phyloP scores from a whole-genome alignment of 2,888 invertebrate species.

The Proisotoma minuta region DNA sequence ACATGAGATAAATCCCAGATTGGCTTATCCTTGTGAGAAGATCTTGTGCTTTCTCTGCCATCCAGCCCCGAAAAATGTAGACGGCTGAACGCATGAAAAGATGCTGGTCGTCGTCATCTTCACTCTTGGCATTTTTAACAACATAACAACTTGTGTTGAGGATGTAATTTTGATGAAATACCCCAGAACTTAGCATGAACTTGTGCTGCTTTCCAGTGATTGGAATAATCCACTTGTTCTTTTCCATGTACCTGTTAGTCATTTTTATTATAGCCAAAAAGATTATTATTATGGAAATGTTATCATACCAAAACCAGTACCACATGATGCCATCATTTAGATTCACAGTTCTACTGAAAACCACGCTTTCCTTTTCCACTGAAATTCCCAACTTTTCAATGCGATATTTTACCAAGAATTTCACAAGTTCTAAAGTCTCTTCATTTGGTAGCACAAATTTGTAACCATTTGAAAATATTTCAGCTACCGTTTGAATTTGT shows the following conservation, averaged over 20 bases:
- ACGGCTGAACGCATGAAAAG: neutral
- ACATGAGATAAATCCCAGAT: neutral
- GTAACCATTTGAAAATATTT: neutral
- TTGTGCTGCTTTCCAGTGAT: neutral
- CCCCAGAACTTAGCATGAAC: neutral
- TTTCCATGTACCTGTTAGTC: neutral
- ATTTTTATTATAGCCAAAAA: too few relatives aligned
- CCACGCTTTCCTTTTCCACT: neutral
- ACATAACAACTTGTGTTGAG: neutral
- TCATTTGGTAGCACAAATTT: neutral
- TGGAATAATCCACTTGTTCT: slow-evolving; percentile 6
- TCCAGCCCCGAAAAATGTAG: slow-evolving; percentile 2
- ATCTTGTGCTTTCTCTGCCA: slow-evolving; percentile 2
- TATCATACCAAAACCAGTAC: slow-evolving; percentile 1
- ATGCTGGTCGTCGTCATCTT: slow-evolving; percentile 16
- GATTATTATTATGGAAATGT: too few relatives aligned
- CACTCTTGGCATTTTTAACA: neutral
- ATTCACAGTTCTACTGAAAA: neutral
- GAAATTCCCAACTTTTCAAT: neutral
- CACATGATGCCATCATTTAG: neutral
- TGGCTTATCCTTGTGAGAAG: neutral
- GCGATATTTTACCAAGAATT: neutral
- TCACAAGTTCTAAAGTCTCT: neutral
- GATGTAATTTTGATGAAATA: slow-evolving; percentile 8
- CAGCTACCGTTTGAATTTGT: neutral